Percentiles rank a stretch among this genome's conserved stretches.
Evolutionary conservation across 2,113 vertebrate species (phyloP).

Genomic region (Balaeniceps rex): DNA sequence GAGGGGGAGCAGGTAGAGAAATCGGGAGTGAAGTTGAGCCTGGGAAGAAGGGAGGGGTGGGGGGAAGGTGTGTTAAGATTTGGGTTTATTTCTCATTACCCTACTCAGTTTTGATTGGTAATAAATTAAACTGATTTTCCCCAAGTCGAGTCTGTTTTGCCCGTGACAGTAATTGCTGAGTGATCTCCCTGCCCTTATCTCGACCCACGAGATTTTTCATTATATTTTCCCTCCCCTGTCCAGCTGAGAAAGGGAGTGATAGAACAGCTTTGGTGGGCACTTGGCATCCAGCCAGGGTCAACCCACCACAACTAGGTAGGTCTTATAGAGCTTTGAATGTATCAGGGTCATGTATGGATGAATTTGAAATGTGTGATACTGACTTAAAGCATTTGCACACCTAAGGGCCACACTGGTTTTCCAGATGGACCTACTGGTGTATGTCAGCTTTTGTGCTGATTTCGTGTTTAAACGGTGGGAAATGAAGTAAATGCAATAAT

Average conservation of each 20-base stretch:
- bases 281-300: not conserved
- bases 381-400: not conserved
- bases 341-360: not conserved
- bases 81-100: no score
- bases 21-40: no score
- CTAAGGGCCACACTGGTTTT: not conserved
- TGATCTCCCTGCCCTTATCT: not conserved
- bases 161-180: not conserved
- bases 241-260: not conserved
- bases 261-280: not conserved
- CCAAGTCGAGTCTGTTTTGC: no score
- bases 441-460: not conserved
- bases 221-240: not conserved
- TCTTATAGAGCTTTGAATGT: not conserved
- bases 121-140: no score
- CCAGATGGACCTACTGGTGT: not conserved
- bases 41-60: no score
- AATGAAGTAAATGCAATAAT: not conserved
- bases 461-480: not conserved
- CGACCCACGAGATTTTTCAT: not conserved
- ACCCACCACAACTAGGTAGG: not conserved
- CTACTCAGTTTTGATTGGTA: no score
- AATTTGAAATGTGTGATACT: not conserved
- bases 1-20: no score
- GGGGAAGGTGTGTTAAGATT: no score